A percentile compares a stretch with the other conserved stretches of the same genome.
These are phyloP conservation scores for Conchocele bisecta DNA, from an alignment of 2,888 invertebrate species.

Conservation along the genomic window DNA sequence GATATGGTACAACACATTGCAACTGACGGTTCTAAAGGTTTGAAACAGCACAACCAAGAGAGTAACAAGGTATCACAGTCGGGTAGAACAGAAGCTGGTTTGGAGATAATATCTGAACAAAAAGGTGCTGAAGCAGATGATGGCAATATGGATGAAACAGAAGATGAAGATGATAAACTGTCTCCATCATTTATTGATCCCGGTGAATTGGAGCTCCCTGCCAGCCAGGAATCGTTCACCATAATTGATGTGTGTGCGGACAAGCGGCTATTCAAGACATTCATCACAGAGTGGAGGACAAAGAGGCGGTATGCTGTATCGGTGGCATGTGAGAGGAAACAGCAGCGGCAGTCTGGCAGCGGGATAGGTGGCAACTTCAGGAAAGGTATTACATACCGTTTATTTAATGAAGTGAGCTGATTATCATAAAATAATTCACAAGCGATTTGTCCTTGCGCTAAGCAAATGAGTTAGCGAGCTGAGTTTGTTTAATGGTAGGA, in stretches of 20 bases:
- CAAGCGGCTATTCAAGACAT: slow-evolving; percentile 76
- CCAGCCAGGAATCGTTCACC: slow-evolving; percentile 72
- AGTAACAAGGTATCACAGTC: too few relatives aligned
- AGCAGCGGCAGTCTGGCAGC: slow-evolving; percentile 36
- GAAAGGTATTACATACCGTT: slow-evolving; percentile 67
- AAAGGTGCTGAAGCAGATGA: neutral
- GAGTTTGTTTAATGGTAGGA: too few relatives aligned
- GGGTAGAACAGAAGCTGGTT: too few relatives aligned
- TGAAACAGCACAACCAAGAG: too few relatives aligned
- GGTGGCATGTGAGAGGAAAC: slow-evolving; percentile 79
- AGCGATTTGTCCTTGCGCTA: neutral
- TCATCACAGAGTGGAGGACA: slow-evolving; percentile 79
- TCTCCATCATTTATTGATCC: slow-evolving; percentile 57
- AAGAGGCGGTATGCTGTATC: slow-evolving; percentile 77
- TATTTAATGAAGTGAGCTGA: too few relatives aligned
- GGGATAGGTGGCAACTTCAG: slow-evolving; percentile 77
- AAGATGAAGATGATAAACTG: slow-evolving; percentile 33
- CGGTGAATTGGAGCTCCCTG: slow-evolving; percentile 51
- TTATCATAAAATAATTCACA: too few relatives aligned
- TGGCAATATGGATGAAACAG: neutral
- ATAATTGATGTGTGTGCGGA: slow-evolving; percentile 81
- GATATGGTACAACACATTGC: too few relatives aligned
- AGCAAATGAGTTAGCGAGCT: too few relatives aligned
- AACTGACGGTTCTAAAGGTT: too few relatives aligned
- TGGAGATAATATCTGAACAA: neutral